Percentiles rank a stretch among this genome's conserved stretches.
Evolutionary conservation across 2,888 invertebrate genomes (phyloP).

Genomic region (Drosophila pseudotakahashii): DNA sequence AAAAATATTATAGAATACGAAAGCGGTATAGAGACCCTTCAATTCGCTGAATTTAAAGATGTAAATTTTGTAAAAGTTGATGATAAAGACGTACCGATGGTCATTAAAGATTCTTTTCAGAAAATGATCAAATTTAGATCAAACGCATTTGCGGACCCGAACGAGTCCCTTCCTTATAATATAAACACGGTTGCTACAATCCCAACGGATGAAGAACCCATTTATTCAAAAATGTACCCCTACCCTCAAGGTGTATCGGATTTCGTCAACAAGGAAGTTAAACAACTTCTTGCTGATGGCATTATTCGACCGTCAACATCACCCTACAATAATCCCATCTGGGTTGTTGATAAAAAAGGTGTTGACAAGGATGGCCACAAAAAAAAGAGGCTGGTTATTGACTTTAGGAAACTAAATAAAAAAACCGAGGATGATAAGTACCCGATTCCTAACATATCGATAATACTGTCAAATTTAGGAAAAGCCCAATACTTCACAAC

Average conservation of each 20-base stretch:
- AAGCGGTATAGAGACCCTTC: not conserved
- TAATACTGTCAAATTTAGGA: constrained; percentile 1
- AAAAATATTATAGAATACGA: not conserved
- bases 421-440: too few relatives aligned
- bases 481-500: not conserved
- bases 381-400: constrained; percentile 1
- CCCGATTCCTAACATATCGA: too few relatives aligned
- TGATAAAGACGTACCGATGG: not conserved
- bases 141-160: not conserved
- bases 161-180: not conserved
- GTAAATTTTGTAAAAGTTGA: not conserved
- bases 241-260: not conserved
- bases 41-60: not conserved
- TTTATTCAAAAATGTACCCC: not conserved
- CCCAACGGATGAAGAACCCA: not conserved
- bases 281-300: not conserved
- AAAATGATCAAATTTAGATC: constrained; percentile 1
- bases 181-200: not conserved
- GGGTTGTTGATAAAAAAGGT: not conserved
- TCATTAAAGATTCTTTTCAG: not conserved
- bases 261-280: too few relatives aligned
- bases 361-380: not conserved
- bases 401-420: not conserved
- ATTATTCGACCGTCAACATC: not conserved
- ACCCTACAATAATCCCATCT: not conserved